Conservation (phyloP, 2,113 vertebrate genomes). For the Paramisgurnus dabryanus region DNA sequence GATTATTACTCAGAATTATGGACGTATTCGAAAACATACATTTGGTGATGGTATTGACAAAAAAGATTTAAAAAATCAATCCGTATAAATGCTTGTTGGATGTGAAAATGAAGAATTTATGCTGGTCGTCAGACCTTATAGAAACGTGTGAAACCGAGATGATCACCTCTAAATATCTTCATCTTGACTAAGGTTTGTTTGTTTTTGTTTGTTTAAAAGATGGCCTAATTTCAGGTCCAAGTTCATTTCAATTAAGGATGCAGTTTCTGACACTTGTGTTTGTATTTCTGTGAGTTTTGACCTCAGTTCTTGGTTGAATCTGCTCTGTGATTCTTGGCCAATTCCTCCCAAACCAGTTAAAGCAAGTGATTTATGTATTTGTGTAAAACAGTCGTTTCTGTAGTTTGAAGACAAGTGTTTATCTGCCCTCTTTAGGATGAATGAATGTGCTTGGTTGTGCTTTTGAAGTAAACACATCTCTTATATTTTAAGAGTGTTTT, state of each 20-base stretch:
- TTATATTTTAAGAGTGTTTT: not conserved
- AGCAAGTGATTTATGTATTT: constrained; percentile 94
- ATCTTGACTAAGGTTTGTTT: constrained; percentile 59
- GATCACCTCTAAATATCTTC: too few species aligned
- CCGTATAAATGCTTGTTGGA: too few species aligned
- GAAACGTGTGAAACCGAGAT: too few species aligned
- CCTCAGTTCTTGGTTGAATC: constrained; percentile 88
- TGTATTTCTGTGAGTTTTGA: constrained; percentile 56
- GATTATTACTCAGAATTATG: too few species aligned
- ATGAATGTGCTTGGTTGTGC: constrained; percentile 57
- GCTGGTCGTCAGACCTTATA: too few species aligned
- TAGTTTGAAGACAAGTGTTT: constrained; percentile 84
- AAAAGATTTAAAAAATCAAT: too few species aligned
- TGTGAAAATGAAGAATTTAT: too few species aligned
- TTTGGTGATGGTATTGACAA: too few species aligned
- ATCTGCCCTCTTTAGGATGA: constrained; percentile 83
- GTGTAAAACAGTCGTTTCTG: constrained; percentile 88
- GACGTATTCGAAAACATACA: too few species aligned
- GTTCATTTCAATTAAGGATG: constrained; percentile 77
- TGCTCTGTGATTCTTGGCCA: constrained; percentile 91
- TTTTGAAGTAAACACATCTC: constrained; percentile 78
- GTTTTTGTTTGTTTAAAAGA: constrained; percentile 88
- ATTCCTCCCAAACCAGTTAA: constrained; percentile 92
- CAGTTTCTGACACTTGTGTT: constrained; percentile 37
- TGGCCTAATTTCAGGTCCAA: constrained; percentile 88